phyloP scores from a whole-genome alignment of 2,797 vertebrate species.

The Micromesistius poutassou region DNA sequence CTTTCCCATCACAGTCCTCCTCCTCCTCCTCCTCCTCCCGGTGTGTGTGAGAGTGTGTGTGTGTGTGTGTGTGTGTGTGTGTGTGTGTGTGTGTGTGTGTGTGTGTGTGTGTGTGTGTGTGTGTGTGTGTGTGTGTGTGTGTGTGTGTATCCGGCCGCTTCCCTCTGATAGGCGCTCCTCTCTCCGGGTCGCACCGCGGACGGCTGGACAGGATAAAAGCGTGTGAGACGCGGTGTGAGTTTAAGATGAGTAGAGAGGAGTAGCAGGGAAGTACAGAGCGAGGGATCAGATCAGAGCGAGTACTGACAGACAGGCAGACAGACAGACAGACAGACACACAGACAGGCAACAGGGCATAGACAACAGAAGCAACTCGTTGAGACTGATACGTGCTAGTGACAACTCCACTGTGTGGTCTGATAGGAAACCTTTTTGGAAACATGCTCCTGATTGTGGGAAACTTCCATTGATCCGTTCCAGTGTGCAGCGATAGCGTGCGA shows the following conservation, averaged over 20 bases:
- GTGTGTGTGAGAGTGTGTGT: background rate
- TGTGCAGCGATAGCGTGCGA: no score
- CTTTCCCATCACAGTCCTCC: background rate
- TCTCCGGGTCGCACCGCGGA: conserved; percentile 57
- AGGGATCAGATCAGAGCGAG: conserved; percentile 4
- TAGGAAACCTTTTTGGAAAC: background rate
- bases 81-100: background rate
- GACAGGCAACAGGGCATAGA: background rate
- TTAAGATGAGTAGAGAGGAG: conserved; percentile 63
- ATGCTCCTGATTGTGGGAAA: conserved; percentile 1
- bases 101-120: no score
- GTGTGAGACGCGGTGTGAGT: conserved; percentile 51
- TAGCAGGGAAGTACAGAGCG: conserved; percentile 39
- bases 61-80: no score
- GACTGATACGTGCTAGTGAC: conserved; percentile 18
- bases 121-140: background rate
- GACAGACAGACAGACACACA: background rate
- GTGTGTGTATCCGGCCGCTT: background rate
- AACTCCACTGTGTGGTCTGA: conserved; percentile 30
- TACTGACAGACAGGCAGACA: conserved; percentile 6
- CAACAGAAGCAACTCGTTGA: background rate
- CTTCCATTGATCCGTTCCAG: background rate
- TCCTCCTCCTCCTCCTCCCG: background rate
- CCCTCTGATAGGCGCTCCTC: background rate
- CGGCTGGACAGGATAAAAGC: conserved; percentile 75